A percentile compares a stretch with the other conserved stretches of the same genome.
Conservation (phyloP, 2,888 invertebrate species). For the Drosophila quinaria region DNA sequence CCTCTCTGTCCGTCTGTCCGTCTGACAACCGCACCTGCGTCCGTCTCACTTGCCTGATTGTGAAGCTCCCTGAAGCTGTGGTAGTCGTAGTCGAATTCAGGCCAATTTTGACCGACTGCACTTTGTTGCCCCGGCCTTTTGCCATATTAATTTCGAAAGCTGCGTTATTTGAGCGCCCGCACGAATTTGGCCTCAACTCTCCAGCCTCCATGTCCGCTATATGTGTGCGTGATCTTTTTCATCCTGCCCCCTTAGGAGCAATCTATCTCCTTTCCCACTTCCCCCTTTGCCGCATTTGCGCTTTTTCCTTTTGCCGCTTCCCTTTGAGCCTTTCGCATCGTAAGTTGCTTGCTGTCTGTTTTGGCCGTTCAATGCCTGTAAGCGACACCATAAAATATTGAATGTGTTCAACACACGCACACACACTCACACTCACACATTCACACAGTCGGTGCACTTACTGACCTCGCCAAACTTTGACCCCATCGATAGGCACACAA, state of each 20-base stretch:
- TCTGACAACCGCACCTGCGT: slow-evolving; percentile 12
- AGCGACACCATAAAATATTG: slow-evolving; percentile 81
- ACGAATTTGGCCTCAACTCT: slow-evolving; percentile 48
- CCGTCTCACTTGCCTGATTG: slow-evolving; percentile 39
- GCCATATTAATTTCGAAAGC: slow-evolving; percentile 68
- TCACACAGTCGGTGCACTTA: slow-evolving; percentile 42
- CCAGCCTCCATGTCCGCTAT: not conserved
- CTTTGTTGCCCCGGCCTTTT: slow-evolving; percentile 45
- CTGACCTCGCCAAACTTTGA: slow-evolving; percentile 65
- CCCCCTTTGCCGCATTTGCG: not conserved
- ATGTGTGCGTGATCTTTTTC: not conserved
- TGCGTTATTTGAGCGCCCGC: slow-evolving; percentile 62
- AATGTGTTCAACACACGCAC: slow-evolving; percentile 51
- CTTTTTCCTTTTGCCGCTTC: not conserved
- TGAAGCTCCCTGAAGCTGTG: slow-evolving; percentile 23
- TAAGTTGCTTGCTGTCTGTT: slow-evolving; percentile 48
- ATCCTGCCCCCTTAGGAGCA: not conserved
- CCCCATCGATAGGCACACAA: slow-evolving; percentile 48
- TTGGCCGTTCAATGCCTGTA: slow-evolving; percentile 63
- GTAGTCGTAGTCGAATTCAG: slow-evolving; percentile 28
- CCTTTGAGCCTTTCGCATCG: slow-evolving; percentile 17
- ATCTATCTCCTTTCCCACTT: not conserved
- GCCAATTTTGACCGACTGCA: slow-evolving; percentile 47
- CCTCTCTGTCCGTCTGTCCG: too few relatives aligned
- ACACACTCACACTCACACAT: slow-evolving; percentile 25